Percentiles rank a stretch among this genome's conserved stretches.
phyloP scores from a whole-genome alignment of 92 coral and sea anemone genomes.

The Epizoanthus rinbou region DNA sequence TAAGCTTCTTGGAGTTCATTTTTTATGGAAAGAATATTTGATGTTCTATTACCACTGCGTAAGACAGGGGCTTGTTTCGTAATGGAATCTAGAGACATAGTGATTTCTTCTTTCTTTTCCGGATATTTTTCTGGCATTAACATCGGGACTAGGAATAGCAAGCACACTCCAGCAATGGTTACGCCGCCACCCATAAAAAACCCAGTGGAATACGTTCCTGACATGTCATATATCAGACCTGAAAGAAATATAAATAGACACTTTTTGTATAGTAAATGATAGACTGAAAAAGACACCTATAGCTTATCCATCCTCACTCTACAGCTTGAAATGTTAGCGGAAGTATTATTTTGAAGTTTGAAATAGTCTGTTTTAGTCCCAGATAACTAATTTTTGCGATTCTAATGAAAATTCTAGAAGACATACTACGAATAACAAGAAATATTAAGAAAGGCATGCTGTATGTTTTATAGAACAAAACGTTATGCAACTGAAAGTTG shows the following conservation, averaged over 20 bases:
- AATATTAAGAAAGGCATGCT: too few relatives aligned
- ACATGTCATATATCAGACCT: slow-evolving; percentile 37
- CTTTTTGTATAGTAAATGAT: neutral
- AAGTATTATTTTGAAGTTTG: too few relatives aligned
- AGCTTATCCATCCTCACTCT: too few relatives aligned
- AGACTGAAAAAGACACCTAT: too few relatives aligned
- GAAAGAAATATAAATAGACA: neutral
- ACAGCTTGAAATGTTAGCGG: too few relatives aligned
- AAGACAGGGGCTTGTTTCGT: neutral
- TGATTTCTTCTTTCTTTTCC: neutral
- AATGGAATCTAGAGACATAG: neutral
- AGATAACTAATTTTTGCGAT: too few relatives aligned
- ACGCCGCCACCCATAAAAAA: slow-evolving; percentile 34
- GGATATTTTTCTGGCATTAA: neutral
- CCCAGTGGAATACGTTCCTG: slow-evolving; percentile 32
- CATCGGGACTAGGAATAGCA: slow-evolving; percentile 29
- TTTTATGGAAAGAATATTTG: neutral
- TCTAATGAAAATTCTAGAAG: too few relatives aligned
- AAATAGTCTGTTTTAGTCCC: too few relatives aligned
- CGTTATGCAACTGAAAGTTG: too few relatives aligned
- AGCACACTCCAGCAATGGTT: slow-evolving; percentile 32
- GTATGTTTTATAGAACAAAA: too few relatives aligned
- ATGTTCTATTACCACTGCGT: neutral
- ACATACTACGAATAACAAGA: too few relatives aligned
- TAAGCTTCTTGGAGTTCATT: neutral